Conservation (phyloP, 2,888 invertebrate species). For the Asteroscopus sphinx region DNA sequence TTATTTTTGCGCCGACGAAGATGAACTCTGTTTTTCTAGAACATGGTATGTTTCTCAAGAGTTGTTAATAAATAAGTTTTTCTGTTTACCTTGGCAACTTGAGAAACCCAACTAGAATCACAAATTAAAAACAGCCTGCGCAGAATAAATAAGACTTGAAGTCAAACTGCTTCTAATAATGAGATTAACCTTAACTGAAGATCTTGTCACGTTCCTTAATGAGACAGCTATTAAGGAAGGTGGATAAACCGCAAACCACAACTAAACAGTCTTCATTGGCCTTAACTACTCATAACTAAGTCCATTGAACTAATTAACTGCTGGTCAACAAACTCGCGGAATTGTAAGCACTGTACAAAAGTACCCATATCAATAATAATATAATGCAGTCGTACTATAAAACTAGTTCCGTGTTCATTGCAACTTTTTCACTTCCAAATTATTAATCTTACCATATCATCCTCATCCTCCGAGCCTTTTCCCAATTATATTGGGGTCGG, state of each 20-base stretch:
- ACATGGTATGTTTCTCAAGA: slow-evolving; percentile 10
- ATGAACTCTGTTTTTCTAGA: slow-evolving; percentile 14
- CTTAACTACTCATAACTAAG: slow-evolving; percentile 31
- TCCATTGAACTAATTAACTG: slow-evolving; percentile 19
- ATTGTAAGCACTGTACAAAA: neutral
- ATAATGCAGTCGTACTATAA: neutral
- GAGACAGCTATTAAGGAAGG: slow-evolving; percentile 36
- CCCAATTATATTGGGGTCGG: no score
- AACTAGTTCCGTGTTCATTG: slow-evolving; percentile 24
- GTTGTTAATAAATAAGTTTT: slow-evolving; percentile 14
- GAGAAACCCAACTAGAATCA: neutral
- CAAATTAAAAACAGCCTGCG: neutral
- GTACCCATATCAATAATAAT: neutral
- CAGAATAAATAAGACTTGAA: no score
- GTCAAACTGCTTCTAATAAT: neutral
- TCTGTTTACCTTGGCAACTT: neutral
- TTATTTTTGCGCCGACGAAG: slow-evolving; percentile 1
- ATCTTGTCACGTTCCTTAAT: slow-evolving; percentile 31
- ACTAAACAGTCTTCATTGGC: slow-evolving; percentile 22
- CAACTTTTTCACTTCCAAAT: slow-evolving; percentile 20
- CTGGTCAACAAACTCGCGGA: slow-evolving; percentile 11
- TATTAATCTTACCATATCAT: slow-evolving; percentile 28
- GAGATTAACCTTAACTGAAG: slow-evolving; percentile 11
- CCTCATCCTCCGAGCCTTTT: no score
- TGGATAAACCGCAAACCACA: slow-evolving; percentile 47